Conservation (phyloP, 2,113 vertebrate genomes). For the Callaeas wilsoni region DNA sequence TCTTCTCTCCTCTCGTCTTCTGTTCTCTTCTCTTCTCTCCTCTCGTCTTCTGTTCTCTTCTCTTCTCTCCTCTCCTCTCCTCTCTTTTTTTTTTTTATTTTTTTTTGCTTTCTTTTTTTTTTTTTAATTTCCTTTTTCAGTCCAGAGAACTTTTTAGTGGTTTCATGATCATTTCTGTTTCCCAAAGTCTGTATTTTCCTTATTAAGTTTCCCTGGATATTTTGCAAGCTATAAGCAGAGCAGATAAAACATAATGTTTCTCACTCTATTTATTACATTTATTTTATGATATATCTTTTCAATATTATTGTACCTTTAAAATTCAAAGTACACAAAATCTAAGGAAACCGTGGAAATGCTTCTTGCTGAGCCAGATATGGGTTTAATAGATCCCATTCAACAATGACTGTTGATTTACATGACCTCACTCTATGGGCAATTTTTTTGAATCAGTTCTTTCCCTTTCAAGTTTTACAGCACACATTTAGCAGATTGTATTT, state of each 20-base stretch:
- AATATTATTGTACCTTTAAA: not conserved
- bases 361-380: not conserved
- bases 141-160: constrained; percentile 2
- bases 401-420: not conserved
- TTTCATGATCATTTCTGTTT: constrained; percentile 39
- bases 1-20: not conserved
- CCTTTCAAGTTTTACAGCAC: not conserved
- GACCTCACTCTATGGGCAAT: not conserved
- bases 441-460: not conserved
- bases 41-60: too few relatives aligned
- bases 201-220: constrained; percentile 28
- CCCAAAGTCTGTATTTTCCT: constrained; percentile 26
- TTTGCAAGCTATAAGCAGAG: constrained; percentile 30
- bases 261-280: constrained; percentile 2
- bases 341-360: not conserved
- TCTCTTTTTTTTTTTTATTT: not conserved
- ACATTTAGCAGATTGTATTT: not conserved
- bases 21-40: not conserved
- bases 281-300: not conserved
- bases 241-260: constrained; percentile 21
- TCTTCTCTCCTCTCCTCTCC: not conserved
- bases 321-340: not conserved
- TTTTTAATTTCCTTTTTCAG: not conserved
- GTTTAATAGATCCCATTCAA: not conserved
- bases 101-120: not conserved